These are phyloP conservation scores for Mesembrinibis cayennensis DNA, from an alignment of 2,113 vertebrate species.

Conservation along the genomic window DNA sequence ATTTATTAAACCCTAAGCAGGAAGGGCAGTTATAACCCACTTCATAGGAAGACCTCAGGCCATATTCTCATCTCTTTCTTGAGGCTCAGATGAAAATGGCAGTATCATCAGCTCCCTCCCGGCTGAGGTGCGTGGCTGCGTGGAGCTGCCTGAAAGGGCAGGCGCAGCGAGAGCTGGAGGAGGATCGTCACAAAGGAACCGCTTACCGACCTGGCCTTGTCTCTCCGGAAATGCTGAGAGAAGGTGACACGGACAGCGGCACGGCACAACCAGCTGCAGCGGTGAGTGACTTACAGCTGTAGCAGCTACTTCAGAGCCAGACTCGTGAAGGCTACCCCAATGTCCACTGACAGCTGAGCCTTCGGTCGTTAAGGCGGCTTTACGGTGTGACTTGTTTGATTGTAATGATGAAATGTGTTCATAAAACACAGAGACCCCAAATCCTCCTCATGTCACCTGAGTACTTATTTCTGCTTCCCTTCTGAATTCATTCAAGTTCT, in stretches of 20 bases:
- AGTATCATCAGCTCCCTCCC: not conserved
- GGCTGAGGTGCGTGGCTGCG: not conserved
- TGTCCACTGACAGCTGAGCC: no score
- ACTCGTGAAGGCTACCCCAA: rapidly evolving
- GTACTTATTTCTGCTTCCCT: not conserved
- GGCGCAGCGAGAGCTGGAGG: not conserved
- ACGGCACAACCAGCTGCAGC: not conserved
- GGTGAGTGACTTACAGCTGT: not conserved
- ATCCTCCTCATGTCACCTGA: rapidly evolving
- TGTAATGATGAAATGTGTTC: not conserved
- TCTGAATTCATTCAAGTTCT: not conserved
- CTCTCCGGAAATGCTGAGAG: not conserved
- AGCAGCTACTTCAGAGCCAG: not conserved
- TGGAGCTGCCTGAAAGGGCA: not conserved
- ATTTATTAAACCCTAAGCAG: not conserved
- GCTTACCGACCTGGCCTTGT: rapidly evolving
- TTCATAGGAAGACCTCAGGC: not conserved
- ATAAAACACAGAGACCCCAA: not conserved
- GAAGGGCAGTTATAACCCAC: not conserved
- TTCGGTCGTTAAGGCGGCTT: not conserved
- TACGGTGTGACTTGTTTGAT: rapidly evolving
- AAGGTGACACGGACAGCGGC: rapidly evolving
- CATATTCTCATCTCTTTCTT: not conserved
- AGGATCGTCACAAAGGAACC: not conserved
- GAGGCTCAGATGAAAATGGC: not conserved